These are phyloP conservation scores for Didymodactylos carnosus DNA, from an alignment of 2,888 invertebrate genomes.

Conservation along the genomic window DNA sequence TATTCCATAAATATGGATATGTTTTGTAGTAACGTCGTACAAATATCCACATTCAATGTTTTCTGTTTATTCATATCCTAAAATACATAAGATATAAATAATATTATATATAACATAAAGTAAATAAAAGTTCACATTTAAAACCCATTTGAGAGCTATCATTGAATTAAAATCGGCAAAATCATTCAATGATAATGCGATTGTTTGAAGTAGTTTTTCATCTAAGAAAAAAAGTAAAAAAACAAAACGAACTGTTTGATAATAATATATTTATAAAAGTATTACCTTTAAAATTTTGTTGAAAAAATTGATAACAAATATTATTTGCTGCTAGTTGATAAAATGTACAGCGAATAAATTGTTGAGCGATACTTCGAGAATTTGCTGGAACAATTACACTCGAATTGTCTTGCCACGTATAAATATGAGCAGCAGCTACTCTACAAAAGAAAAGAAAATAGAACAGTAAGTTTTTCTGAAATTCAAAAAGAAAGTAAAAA, in stretches of 20 bases:
- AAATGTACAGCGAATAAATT: conserved; percentile 80
- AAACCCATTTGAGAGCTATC: conserved; percentile 68
- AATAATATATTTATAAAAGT: conserved; percentile 11
- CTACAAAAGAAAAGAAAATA: background rate
- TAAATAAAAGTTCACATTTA: conserved; percentile 45
- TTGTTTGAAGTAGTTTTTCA: conserved; percentile 72
- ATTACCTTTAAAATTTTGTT: conserved; percentile 67
- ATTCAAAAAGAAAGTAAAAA: too few relatives aligned
- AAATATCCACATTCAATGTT: conserved; percentile 43
- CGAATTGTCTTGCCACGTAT: conserved; percentile 9
- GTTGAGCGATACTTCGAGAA: conserved; percentile 79
- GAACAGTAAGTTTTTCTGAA: too few relatives aligned
- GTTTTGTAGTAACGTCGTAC: conserved; percentile 53
- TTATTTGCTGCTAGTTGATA: conserved; percentile 74
- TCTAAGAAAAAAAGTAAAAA: conserved; percentile 22
- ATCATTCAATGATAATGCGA: conserved; percentile 74
- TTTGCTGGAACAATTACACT: conserved; percentile 70
- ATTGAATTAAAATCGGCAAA: conserved; percentile 85
- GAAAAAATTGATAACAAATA: conserved; percentile 81
- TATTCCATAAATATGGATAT: conserved; percentile 79
- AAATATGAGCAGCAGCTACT: conserved; percentile 11
- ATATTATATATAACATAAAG: background rate
- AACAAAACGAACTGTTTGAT: too few relatives aligned
- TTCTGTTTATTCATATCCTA: conserved; percentile 22
- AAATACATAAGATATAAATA: background rate